Base-by-base conservation (phyloP, 2,888 invertebrate genomes). In the Cataglyphis cursor region DNA sequence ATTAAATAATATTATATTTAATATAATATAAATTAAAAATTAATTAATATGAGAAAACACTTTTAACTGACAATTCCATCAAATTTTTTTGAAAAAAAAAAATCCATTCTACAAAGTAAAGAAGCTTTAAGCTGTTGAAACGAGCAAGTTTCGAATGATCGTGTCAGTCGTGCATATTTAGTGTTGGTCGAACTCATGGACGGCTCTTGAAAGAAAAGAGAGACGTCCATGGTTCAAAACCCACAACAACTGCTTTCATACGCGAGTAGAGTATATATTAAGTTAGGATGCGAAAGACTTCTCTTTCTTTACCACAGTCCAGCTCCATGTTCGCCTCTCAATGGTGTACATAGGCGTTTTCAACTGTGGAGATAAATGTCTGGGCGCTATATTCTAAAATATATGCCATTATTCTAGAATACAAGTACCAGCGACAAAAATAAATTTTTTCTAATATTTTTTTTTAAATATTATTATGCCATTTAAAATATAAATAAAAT, bases 361-460 rank as follows among this genome's bases (percentile, higher is more conserved):
- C 70, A 35, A 8, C 90, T 92, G 92, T 92, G 92, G 90, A 92
- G 31, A 91, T 86, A 80, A 90, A 72, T 88, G 57, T 82, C 86
- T n/a, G 74, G 66, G 2, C 31, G 92, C 91, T 92, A 92, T 92
- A 84, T 91, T 90, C 74, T 85, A 82, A 81, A 83, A 31, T 74
- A 41, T 57, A 18, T 24, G 5, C 38, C 8, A 8, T 90, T 68
- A 6, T 73, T 86, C 66, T 76, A 81, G 78, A 90, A 91, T 78
- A 91, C 92, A 64, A 64, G 8, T 31, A 35, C 74, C 76, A 85
- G 89, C 87, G 5, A 88, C 88, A 88, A 21, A 31, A 15, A 24
- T 21, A 65, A 12, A 41, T 3, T 44, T 41, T 65, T 21, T 10
- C 3, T 2, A 35, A 31, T 31, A 12, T 10, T 44, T 44, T 44